These are phyloP conservation scores for Ophiothrix spiculata DNA, from an alignment of 35 echinoderm and acorn worm species.

Conservation along the genomic window DNA sequence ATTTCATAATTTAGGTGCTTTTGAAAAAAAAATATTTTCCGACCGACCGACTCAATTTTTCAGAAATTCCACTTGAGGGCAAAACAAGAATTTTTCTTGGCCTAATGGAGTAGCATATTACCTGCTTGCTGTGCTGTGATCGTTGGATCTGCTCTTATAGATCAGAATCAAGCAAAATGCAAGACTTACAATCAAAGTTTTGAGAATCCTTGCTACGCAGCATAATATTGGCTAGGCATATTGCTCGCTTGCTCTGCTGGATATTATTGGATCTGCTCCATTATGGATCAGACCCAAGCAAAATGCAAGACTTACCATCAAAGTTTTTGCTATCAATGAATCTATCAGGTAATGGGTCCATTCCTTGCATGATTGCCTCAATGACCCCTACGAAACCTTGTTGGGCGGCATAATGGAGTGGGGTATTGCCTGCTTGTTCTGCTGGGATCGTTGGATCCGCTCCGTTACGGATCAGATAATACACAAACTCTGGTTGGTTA, in stretches of 20 bases:
- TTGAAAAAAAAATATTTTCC: no score
- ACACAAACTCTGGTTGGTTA: constrained; percentile 1
- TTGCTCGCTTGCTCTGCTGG: not conserved
- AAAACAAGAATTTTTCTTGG: no score
- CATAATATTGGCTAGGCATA: not conserved
- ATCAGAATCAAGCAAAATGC: no score
- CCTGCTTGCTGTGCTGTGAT: not conserved
- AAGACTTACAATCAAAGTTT: not conserved
- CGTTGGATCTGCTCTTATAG: not conserved
- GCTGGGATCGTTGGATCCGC: not conserved
- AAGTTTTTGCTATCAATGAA: not conserved
- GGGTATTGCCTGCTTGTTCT: not conserved
- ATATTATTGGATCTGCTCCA: not conserved
- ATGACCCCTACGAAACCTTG: not conserved
- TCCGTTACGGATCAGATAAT: not conserved
- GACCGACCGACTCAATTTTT: no score
- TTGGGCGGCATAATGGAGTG: not conserved
- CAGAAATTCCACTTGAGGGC: no score
- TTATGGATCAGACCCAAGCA: not conserved
- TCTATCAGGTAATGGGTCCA: not conserved
- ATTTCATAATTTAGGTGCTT: no score
- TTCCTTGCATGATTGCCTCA: not conserved
- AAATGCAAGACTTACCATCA: not conserved
- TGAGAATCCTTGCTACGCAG: not conserved
- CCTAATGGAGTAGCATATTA: not conserved